Evolutionary conservation across 2,888 invertebrate genomes (phyloP).

Genomic region (Masnerella sp.): DNA sequence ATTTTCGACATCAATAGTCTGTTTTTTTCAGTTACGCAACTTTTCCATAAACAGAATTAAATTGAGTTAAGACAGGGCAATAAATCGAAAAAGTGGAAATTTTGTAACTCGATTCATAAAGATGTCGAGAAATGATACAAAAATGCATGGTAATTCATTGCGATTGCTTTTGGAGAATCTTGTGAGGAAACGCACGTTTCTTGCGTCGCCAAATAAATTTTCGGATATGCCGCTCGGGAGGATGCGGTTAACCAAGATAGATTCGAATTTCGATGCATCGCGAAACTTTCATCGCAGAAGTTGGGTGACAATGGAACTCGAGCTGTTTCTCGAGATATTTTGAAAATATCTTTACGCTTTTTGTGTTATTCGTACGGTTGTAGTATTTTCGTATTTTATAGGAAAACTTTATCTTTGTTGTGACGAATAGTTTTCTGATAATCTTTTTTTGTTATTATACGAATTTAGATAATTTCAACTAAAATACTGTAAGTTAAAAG

Average conservation of each 20-base stretch:
- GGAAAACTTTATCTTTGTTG: too few relatives aligned
- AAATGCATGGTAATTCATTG: slow-evolving; percentile 17
- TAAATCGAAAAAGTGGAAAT: slow-evolving; percentile 4
- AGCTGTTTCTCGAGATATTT: slow-evolving; percentile 3
- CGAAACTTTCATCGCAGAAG: slow-evolving; percentile 45
- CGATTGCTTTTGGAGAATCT: slow-evolving; percentile 22
- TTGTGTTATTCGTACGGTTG: slow-evolving; percentile 7
- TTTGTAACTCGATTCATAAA: slow-evolving; percentile 27
- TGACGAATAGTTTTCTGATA: too few relatives aligned
- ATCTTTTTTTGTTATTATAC: too few relatives aligned
- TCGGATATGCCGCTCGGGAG: slow-evolving; percentile 63
- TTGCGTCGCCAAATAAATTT: slow-evolving; percentile 61
- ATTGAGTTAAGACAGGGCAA: not conserved
- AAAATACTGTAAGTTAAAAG: too few relatives aligned
- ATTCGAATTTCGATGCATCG: slow-evolving; percentile 66
- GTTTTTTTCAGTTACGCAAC: slow-evolving; percentile 3
- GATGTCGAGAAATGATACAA: slow-evolving; percentile 4
- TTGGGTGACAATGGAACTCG: slow-evolving; percentile 31
- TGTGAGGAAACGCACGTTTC: slow-evolving; percentile 53
- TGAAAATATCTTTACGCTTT: slow-evolving; percentile 15
- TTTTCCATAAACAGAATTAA: slow-evolving; percentile 21
- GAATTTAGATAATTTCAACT: too few relatives aligned
- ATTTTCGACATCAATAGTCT: too few relatives aligned
- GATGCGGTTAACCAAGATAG: slow-evolving; percentile 69
- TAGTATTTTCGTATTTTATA: slow-evolving; percentile 17